These are phyloP conservation scores for Heliconius hewitsoni DNA, from an alignment of 1,140 invertebrate genomes.

Conservation along the genomic window DNA sequence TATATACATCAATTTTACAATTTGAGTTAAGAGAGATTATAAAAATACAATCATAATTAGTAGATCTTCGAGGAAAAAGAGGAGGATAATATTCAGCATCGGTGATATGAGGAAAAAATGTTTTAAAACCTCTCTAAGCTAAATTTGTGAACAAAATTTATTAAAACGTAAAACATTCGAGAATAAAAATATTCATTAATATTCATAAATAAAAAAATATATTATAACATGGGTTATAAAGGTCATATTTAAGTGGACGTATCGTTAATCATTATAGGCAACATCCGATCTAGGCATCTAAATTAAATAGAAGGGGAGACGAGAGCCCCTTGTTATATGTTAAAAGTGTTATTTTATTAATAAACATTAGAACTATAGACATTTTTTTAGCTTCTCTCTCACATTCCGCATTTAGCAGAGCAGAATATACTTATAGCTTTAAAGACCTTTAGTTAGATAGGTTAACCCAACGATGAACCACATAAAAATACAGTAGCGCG, in stretches of 20 bases:
- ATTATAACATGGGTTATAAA: neutral
- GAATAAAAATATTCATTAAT: too few species aligned
- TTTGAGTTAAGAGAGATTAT: neutral
- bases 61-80: neutral
- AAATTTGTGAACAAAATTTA: neutral
- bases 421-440: too few species aligned
- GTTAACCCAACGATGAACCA: neutral
- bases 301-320: slow-evolving; percentile 5
- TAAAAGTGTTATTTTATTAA: neutral
- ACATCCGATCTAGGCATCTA: slow-evolving; percentile 8
- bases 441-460: too few species aligned
- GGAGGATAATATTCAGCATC: neutral
- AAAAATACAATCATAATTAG: neutral
- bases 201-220: neutral
- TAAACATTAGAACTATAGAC: neutral
- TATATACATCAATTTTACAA: too few species aligned
- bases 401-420: neutral
- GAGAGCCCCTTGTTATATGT: neutral
- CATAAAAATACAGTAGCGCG: too few species aligned
- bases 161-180: neutral
- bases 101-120: neutral
- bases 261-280: slow-evolving; percentile 7
- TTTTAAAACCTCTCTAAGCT: neutral
- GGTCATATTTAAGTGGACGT: slow-evolving; percentile 11
- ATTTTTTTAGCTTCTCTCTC: neutral